These are phyloP conservation scores for Phragmatobia fuliginosa DNA, from an alignment of 2,888 invertebrate species.

Conservation along the genomic window DNA sequence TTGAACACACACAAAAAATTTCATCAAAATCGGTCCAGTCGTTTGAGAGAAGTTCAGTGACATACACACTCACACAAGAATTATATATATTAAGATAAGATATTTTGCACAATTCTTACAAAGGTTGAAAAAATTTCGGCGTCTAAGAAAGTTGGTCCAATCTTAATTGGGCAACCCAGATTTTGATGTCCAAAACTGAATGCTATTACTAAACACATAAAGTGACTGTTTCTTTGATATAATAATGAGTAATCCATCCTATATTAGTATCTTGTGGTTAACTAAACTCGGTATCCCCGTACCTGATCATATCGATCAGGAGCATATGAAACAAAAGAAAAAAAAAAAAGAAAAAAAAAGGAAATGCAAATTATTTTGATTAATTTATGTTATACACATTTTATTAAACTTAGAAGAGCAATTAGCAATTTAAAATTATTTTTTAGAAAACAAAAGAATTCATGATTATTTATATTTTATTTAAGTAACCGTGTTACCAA, in stretches of 20 bases:
- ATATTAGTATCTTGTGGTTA: neutral
- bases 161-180: slow-evolving; percentile 8
- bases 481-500: neutral
- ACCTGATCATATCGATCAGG: too few species aligned
- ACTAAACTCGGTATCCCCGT: neutral
- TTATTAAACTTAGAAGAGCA: neutral
- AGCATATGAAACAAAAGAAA: too few species aligned
- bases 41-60: too few species aligned
- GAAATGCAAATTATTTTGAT: neutral
- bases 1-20: too few species aligned
- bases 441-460: neutral
- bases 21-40: too few species aligned
- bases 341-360: neutral
- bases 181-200: slow-evolving; percentile 9
- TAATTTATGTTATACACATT: neutral
- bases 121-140: slow-evolving; percentile 16
- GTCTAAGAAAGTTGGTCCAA: slow-evolving; percentile 6
- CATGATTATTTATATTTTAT: neutral
- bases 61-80: too few species aligned
- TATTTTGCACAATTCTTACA: slow-evolving; percentile 29
- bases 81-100: too few species aligned
- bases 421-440: neutral
- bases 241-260: neutral
- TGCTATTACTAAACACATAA: neutral
- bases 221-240: neutral